Evolutionary conservation across 2,113 vertebrate genomes (phyloP).

Genomic region (Podarcis muralis): DNA sequence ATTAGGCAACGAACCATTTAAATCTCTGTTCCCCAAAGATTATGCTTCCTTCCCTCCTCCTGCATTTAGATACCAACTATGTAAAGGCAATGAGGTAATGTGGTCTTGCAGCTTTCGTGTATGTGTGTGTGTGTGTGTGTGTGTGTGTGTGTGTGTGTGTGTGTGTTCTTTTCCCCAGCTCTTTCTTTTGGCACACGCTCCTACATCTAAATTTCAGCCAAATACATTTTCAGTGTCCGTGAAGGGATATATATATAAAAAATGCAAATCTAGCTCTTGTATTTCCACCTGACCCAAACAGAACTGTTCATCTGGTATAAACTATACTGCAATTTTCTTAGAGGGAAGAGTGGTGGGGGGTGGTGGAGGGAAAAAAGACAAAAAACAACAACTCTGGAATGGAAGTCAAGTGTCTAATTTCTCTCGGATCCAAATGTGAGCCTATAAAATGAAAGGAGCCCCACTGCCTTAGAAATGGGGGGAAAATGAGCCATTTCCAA

Average conservation of each 20-base stretch:
- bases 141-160: neutral
- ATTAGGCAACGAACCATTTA: conserved; percentile 26
- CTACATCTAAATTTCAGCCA: neutral
- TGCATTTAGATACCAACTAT: neutral
- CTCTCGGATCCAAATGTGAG: neutral
- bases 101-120: neutral
- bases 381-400: neutral
- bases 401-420: conserved; percentile 25
- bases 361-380: neutral
- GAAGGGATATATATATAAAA: neutral
- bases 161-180: neutral
- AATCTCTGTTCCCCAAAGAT: conserved; percentile 37
- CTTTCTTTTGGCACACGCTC: neutral
- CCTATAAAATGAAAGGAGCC: conserved; percentile 31
- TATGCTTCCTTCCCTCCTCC: neutral
- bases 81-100: neutral
- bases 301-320: conserved; percentile 4
- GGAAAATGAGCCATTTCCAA: conserved; percentile 35
- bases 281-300: conserved; percentile 24
- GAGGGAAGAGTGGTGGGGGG: neutral
- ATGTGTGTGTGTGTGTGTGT: neutral
- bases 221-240: neutral
- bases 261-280: neutral
- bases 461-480: conserved; percentile 14
- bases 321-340: neutral